Evolutionary conservation across 2,888 invertebrate species (phyloP).

Genomic region (Diploptera punctata): DNA sequence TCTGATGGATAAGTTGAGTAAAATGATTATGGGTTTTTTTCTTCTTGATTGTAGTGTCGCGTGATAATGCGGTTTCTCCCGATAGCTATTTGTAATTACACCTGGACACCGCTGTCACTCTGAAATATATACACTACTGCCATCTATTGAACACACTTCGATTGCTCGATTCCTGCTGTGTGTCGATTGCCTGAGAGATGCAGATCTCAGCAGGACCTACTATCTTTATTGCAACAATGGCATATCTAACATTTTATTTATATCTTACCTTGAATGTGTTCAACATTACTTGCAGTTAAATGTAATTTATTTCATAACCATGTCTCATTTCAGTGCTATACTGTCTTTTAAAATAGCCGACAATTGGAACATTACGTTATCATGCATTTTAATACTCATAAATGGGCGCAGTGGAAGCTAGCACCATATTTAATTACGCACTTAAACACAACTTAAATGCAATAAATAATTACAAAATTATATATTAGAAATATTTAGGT

Average conservation of each 20-base stretch:
- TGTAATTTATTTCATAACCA: background rate
- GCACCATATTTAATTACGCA: no score
- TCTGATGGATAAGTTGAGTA: no score
- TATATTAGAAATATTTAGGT: no score
- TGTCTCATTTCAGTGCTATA: background rate
- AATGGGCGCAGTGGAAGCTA: no score
- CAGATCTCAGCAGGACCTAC: constrained; percentile 14
- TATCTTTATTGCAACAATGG: background rate
- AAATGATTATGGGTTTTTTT: no score
- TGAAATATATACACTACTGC: constrained; percentile 3
- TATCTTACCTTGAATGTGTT: background rate
- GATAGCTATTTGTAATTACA: constrained; percentile 8
- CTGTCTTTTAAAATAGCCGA: background rate
- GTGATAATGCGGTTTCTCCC: no score
- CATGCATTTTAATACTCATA: no score
- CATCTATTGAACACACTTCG: constrained; percentile 14
- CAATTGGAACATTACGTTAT: no score
- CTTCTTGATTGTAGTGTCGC: no score
- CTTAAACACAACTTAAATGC: no score
- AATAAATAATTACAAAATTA: no score
- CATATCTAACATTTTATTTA: background rate
- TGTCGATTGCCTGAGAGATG: constrained; percentile 19
- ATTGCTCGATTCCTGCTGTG: constrained; percentile 16
- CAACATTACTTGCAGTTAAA: background rate
- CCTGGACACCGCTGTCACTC: background rate